Percentiles rank a stretch among this genome's conserved stretches.
Evolutionary conservation across 2,888 invertebrate species (phyloP).

Genomic region (Acronicta leporina): DNA sequence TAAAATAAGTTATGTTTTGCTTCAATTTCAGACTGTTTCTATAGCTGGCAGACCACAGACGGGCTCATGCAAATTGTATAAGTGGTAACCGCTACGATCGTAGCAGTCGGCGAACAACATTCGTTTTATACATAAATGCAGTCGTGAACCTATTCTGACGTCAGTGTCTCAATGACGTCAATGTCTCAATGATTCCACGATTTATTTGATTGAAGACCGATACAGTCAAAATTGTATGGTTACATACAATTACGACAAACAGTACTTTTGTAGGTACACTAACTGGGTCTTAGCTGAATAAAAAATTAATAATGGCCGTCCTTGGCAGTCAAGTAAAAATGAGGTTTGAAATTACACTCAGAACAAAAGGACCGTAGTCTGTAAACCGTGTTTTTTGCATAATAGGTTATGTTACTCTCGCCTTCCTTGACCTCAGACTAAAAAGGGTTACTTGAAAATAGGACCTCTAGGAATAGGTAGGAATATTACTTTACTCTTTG

Average conservation of each 20-base stretch:
- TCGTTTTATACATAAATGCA: slow-evolving; percentile 27
- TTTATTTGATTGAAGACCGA: no score
- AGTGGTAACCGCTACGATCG: slow-evolving; percentile 25
- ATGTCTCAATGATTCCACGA: no score
- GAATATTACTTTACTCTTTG: slow-evolving; percentile 42
- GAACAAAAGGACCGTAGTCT: no score
- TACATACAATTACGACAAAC: no score
- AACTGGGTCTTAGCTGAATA: no score
- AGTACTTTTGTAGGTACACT: no score
- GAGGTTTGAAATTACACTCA: no score
- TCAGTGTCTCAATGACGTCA: no score
- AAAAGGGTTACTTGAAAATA: slow-evolving; percentile 22
- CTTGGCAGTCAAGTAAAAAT: no score
- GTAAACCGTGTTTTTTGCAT: no score
- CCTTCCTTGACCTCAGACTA: slow-evolving; percentile 10
- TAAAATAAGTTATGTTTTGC: slow-evolving; percentile 33
- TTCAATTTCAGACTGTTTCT: slow-evolving; percentile 40
- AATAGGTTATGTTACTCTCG: neutral
- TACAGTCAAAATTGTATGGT: no score
- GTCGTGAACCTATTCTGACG: slow-evolving; percentile 33
- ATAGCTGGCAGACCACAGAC: slow-evolving; percentile 20
- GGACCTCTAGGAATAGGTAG: slow-evolving; percentile 11
- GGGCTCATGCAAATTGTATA: slow-evolving; percentile 35
- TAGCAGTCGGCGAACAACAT: slow-evolving; percentile 23
- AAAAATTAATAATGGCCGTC: no score